Conservation (phyloP, 2,113 vertebrate genomes). For the Sceloporus tristichus region DNA sequence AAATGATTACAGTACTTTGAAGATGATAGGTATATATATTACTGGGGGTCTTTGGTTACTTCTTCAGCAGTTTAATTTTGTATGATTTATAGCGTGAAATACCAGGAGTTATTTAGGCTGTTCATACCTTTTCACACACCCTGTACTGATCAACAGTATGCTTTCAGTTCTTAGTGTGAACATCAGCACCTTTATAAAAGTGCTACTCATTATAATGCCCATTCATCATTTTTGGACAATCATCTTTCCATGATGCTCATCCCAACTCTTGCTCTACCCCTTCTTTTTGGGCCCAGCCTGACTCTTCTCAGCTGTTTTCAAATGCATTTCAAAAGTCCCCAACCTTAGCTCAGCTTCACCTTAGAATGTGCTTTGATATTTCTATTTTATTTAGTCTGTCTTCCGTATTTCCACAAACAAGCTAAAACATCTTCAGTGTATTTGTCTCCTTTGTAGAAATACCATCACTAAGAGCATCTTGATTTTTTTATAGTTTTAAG, state of each 20-base stretch:
- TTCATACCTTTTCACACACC: neutral
- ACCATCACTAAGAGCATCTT: neutral
- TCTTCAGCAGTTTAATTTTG: neutral
- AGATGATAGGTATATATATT: neutral
- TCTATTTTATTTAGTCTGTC: too few relatives aligned
- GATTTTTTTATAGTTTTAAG: neutral
- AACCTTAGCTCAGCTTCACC: neutral
- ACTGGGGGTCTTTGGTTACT: neutral
- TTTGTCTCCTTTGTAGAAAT: too few relatives aligned
- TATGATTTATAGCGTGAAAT: neutral
- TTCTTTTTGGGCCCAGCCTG: neutral
- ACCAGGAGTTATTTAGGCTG: neutral
- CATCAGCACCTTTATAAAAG: neutral
- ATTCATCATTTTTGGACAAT: neutral
- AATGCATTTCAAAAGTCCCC: neutral
- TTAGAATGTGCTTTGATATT: neutral
- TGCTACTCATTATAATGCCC: neutral
- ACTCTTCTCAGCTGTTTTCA: neutral
- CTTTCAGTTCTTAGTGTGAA: neutral
- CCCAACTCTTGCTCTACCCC: neutral
- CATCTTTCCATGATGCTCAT: neutral
- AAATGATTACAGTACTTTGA: neutral
- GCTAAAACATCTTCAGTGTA: too few relatives aligned
- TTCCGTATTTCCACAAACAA: too few relatives aligned
- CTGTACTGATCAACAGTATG: neutral